Percentiles rank a stretch among this genome's conserved stretches.
phyloP scores from a whole-genome alignment of 2,797 vertebrate genomes.

The Coilia nasus region DNA sequence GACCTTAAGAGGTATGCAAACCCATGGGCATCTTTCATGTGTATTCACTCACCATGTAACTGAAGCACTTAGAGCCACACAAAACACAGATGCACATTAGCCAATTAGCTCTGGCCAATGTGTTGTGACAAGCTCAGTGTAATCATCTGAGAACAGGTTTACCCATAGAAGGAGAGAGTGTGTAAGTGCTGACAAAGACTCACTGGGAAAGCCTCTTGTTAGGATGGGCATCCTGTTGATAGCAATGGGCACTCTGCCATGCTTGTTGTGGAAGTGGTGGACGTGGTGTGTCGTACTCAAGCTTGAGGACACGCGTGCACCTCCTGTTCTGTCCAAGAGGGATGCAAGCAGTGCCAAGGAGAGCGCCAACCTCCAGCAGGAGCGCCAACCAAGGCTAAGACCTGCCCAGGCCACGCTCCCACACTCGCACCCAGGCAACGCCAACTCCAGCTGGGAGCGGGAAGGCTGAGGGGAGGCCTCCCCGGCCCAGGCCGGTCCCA shows the following conservation, averaged over 20 bases:
- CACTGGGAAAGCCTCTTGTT: conserved; percentile 92
- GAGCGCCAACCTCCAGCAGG: conserved; percentile 72
- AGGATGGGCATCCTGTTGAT: conserved; percentile 97
- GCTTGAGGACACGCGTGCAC: conserved; percentile 91
- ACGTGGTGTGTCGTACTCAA: conserved; percentile 94
- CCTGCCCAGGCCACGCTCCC: conserved; percentile 64
- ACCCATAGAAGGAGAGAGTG: background rate
- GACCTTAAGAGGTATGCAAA: background rate
- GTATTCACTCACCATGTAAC: background rate
- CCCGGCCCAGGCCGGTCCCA: conserved; percentile 65
- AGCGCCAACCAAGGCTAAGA: conserved; percentile 68
- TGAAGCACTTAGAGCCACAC: background rate
- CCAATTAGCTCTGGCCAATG: background rate
- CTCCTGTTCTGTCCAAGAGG: conserved; percentile 79
- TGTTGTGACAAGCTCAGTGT: background rate
- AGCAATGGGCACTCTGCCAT: conserved; percentile 91
- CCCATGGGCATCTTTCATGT: background rate
- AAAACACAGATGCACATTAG: background rate
- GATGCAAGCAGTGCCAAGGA: conserved; percentile 76
- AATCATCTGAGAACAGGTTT: background rate
- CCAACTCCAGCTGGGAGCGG: conserved; percentile 69
- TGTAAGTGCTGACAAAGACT: conserved; percentile 60
- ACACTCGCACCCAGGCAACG: conserved; percentile 67
- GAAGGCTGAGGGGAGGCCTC: conserved; percentile 59
- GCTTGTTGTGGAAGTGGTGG: conserved; percentile 96